Conservation (phyloP, 2,113 vertebrate genomes). For the Symphodus melops region DNA sequence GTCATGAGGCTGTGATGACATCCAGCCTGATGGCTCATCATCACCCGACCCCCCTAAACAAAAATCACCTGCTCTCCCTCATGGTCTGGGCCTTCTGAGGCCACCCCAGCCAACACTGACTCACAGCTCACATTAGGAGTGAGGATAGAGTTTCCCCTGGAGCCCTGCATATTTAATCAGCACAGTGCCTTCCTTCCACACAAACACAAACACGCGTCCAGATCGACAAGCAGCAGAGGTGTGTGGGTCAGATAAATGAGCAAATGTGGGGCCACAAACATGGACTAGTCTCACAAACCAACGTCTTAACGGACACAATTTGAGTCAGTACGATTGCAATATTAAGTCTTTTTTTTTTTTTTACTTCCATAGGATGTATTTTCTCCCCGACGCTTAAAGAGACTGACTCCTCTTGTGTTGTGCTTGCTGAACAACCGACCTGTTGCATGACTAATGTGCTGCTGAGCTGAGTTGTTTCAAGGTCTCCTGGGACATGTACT, state of each 20-base stretch:
- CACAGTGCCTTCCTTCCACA: constrained; percentile 59
- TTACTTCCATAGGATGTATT: constrained; percentile 50
- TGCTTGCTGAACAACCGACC: constrained; percentile 64
- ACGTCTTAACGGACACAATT: constrained; percentile 22
- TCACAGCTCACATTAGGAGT: constrained; percentile 79
- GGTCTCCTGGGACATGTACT: constrained; percentile 77
- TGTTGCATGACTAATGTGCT: constrained; percentile 79
- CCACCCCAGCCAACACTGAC: constrained; percentile 68
- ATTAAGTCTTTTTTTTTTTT: constrained; percentile 15
- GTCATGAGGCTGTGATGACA: constrained; percentile 21
- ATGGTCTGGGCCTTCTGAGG: constrained; percentile 54
- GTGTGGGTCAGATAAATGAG: constrained; percentile 47
- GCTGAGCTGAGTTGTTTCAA: constrained; percentile 72
- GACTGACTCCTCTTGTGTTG: constrained; percentile 51
- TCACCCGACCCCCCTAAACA: constrained; percentile 12
- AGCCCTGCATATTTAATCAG: constrained; percentile 82
- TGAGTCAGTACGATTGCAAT: constrained; percentile 21
- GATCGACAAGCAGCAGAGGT: constrained; percentile 67
- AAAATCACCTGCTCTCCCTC: constrained; percentile 59
- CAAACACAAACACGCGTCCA: constrained; percentile 49
- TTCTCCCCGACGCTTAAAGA: constrained; percentile 48
- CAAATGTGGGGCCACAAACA: constrained; percentile 49
- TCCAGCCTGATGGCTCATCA: constrained; percentile 28
- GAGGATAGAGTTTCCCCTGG: constrained; percentile 79
- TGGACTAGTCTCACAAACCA: constrained; percentile 32